Evolutionary conservation across 1,140 invertebrate species (phyloP).

Genomic region (Drosophila trapezifrons): DNA sequence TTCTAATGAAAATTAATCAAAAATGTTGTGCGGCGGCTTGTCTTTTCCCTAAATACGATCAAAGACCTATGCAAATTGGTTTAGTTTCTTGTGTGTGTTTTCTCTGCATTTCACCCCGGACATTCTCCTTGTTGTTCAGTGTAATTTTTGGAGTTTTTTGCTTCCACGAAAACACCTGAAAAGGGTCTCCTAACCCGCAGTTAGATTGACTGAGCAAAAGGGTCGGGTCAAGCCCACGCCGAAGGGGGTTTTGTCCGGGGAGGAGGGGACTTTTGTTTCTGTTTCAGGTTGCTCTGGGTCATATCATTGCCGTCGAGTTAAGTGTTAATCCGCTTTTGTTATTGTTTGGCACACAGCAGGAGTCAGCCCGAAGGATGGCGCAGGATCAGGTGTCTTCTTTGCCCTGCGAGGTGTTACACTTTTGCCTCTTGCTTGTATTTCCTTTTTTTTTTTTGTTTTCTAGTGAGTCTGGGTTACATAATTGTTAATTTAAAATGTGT

Average conservation of each 20-base stretch:
- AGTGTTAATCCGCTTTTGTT: conserved; percentile 83
- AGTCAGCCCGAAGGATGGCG: conserved; percentile 34
- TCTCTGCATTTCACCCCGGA: no score
- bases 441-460: conserved; percentile 3
- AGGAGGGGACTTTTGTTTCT: conserved; percentile 18
- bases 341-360: conserved; percentile 65
- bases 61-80: conserved; percentile 44
- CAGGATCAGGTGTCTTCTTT: conserved; percentile 58
- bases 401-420: conserved; percentile 49
- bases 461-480: conserved; percentile 55
- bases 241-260: background rate
- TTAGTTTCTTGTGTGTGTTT: conserved; percentile 17
- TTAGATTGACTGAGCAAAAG: conserved; percentile 78
- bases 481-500: conserved; percentile 78
- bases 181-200: conserved; percentile 50
- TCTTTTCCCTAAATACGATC: conserved; percentile 32
- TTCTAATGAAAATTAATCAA: conserved; percentile 50
- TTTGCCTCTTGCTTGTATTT: conserved; percentile 34
- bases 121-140: conserved; percentile 40
- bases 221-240: conserved; percentile 54
- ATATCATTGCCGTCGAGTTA: conserved; percentile 73
- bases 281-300: conserved; percentile 33
- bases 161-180: conserved; percentile 29
- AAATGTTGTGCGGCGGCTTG: conserved; percentile 31
- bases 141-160: conserved; percentile 59